Percentiles rank a stretch among this genome's conserved stretches.
These are phyloP conservation scores for Spodoptera exigua DNA, from an alignment of 2,888 invertebrate genomes.

Conservation along the genomic window DNA sequence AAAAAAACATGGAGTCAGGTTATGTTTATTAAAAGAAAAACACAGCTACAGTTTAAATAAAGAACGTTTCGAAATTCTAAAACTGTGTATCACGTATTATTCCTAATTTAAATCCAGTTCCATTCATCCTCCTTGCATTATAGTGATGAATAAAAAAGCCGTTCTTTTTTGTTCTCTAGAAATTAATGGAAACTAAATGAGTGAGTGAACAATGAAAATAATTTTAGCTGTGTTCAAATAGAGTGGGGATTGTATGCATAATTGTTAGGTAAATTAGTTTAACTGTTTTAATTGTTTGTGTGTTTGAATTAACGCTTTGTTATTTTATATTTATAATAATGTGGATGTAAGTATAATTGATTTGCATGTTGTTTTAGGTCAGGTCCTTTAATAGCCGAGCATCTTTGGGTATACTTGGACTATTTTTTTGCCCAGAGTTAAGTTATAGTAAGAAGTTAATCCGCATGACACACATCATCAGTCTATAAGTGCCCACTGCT, in stretches of 20 bases:
- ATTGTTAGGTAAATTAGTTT: too few species aligned
- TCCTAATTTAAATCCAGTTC: conserved; percentile 46
- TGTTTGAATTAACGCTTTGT: too few species aligned
- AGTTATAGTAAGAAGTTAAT: too few species aligned
- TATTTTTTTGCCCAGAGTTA: not conserved
- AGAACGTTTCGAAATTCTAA: conserved; percentile 33
- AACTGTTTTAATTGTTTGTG: too few species aligned
- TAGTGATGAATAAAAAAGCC: conserved; percentile 40
- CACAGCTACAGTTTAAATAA: conserved; percentile 31
- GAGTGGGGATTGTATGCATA: not conserved
- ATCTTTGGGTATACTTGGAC: too few species aligned
- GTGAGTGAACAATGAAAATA: not conserved
- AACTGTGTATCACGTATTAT: conserved; percentile 52
- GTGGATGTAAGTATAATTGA: too few species aligned
- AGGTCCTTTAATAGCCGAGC: too few species aligned
- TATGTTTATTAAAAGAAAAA: conserved; percentile 10
- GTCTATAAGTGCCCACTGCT: too few species aligned
- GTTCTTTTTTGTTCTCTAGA: conserved; percentile 33
- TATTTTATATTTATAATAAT: too few species aligned
- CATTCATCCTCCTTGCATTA: conserved; percentile 29
- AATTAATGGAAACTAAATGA: conserved; percentile 4
- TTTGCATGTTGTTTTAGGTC: too few species aligned
- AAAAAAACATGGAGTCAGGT: too few species aligned
- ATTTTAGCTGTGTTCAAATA: conserved; percentile 3
- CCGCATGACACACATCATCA: too few species aligned